These are phyloP conservation scores for Chloromyia formosa DNA, from an alignment of 2,888 invertebrate genomes.

Conservation along the genomic window DNA sequence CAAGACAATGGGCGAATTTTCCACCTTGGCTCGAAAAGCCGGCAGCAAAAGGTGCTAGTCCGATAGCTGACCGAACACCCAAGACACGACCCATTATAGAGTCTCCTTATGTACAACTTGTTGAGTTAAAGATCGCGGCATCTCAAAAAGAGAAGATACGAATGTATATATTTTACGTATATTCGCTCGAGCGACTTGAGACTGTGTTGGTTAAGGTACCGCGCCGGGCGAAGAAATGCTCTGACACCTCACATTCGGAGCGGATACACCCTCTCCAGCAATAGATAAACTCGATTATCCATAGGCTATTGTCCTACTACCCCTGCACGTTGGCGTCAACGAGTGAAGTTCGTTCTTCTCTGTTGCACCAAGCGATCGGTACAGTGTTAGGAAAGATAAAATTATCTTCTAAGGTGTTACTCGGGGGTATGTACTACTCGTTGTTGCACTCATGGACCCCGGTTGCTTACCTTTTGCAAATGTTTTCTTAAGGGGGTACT, in stretches of 20 bases:
- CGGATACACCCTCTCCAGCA: constrained; percentile 35
- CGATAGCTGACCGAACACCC: constrained; percentile 35
- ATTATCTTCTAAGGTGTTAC: not conserved
- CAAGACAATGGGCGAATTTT: not conserved
- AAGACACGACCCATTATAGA: constrained; percentile 25
- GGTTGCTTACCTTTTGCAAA: not conserved
- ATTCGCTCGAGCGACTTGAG: not conserved
- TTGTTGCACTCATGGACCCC: not conserved
- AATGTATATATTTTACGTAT: too few species aligned
- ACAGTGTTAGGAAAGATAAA: not conserved
- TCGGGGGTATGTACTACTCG: not conserved
- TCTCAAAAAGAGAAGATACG: constrained; percentile 2
- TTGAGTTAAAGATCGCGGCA: constrained; percentile 21
- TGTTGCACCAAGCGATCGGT: not conserved
- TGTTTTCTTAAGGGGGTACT: too few species aligned
- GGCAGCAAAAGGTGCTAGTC: constrained; percentile 29
- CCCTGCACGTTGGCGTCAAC: not conserved
- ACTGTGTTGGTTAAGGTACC: constrained; percentile 2
- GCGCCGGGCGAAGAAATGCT: not conserved
- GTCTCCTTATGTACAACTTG: constrained; percentile 33
- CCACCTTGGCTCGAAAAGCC: not conserved
- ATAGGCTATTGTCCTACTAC: constrained; percentile 25
- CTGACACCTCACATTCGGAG: constrained; percentile 19
- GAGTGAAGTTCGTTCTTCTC: not conserved
- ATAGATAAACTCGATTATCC: not conserved